Base-by-base conservation (phyloP, 2,888 invertebrate genomes). In the Criorhina ranunculi region DNA sequence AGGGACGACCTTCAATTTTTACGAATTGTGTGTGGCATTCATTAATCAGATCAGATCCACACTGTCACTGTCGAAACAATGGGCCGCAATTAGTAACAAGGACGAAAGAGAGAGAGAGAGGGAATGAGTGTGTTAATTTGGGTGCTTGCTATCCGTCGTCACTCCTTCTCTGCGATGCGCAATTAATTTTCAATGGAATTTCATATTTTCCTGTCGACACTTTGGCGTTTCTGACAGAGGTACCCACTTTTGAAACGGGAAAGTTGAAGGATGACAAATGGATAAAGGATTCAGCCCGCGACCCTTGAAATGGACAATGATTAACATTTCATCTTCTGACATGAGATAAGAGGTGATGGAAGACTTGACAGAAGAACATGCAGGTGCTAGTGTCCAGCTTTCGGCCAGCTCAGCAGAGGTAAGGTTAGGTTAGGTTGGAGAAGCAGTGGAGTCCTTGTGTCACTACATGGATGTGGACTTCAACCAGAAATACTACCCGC, bases 11-110 rank as follows among this genome's bases (percentile, higher is more conserved):
- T 44, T 44, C 5, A 42, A 44, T 33, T 69, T 44, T 57, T 12
- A 15, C 33, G 33, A 11, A 7, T 44, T 19, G 53, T 31, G 2
- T 44, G 62, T n/a, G n/a, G n/a, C n/a, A n/a, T n/a, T 15, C 64
- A 64, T 73, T 64, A 55, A 64, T 73, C 64, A 73, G 62, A 53
- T 44, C 24, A 31, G 15, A 44, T 35, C n/a, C 33, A 64, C 33
- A 64, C n/a, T 64, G 62, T 53, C 42, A 19, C n/a, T n/a, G 17
- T 37, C n/a, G 31, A 46, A 57, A 44, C 69, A 60, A 60, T 42
- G 49, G 49, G 5, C 8, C 12, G 35, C 59, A 59, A 72, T 72
- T 42, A 72, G 51, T 31, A 31, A 49, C 7, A n/a, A 11, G 40
- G 19, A 24, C 29, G 40, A 37, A 15, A 29, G 40, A 37, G 29